Evolutionary conservation across 2,113 vertebrate species (phyloP).

Genomic region (Macaca nemestrina): DNA sequence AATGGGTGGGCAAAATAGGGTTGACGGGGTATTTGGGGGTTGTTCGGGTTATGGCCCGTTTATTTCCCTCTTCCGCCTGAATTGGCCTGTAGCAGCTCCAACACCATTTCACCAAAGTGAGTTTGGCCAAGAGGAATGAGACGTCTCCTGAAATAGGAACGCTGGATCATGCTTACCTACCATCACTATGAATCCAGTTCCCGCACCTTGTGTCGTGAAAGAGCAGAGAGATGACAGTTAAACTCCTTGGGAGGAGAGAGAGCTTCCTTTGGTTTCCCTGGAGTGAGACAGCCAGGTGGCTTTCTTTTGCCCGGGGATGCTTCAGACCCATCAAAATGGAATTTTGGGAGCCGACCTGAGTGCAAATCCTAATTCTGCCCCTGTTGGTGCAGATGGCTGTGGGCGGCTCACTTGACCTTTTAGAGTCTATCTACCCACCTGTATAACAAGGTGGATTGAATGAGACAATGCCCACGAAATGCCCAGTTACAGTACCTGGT

Average conservation of each 20-base stretch:
- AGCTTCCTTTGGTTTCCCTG: background rate
- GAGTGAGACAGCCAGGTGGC: background rate
- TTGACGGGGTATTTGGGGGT: background rate
- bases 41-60: background rate
- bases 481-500: background rate
- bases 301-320: background rate
- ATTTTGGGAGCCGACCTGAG: background rate
- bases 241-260: background rate
- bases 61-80: background rate
- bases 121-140: background rate
- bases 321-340: background rate
- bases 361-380: background rate
- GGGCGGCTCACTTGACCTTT: background rate
- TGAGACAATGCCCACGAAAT: background rate
- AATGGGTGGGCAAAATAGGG: background rate
- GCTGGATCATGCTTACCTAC: fast-evolving
- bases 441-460: too few relatives aligned
- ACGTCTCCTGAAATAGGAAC: too few relatives aligned
- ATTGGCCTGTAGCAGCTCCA: background rate
- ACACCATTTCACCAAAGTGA: background rate
- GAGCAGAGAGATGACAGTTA: background rate
- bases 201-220: background rate
- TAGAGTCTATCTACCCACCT: background rate
- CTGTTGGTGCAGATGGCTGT: background rate
- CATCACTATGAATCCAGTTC: background rate